Base-by-base conservation (phyloP, 2,888 invertebrate genomes). In the Notodonta ziczac region DNA sequence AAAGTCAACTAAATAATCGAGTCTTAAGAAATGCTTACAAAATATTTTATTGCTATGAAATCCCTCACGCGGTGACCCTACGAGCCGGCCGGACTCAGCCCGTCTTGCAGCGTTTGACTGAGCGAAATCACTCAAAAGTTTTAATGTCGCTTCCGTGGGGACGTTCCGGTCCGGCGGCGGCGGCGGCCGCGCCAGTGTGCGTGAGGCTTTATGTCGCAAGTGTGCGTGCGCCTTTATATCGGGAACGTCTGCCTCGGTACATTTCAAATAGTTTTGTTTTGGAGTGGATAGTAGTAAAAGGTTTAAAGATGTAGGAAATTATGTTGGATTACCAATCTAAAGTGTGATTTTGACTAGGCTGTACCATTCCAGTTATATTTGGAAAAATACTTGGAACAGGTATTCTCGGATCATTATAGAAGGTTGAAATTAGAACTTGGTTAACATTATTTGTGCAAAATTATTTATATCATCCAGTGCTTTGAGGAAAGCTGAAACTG, bases 51-150 rank as follows among this genome's bases (percentile, higher is more conserved):
- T 16, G 42, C 14, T 10, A 42, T 5, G 24, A 46, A 56, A 42
- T 24, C 16, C 24, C 10, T 6, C 61, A 58, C 66, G 70, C 65
- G 76, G 69, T 70, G 79, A 78, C 80, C 66, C 82, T 81, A 77
- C 73, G 62, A 72, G 69, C 69, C 69, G 57, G 73, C 81, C 81
- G 84, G 87, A 86, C 88, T 82, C 78, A 77, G 78, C 82, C 86
- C 89, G 89, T 90, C 90, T 90, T 89, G 87, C 88, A 83, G 85
- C 89, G 89, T 90, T 90, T 90, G 91, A 92, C 91, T 89, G 92
- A 91, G 89, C 90, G 89, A 89, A 92, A 92, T 92, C 92, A 92
- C 91, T 92, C 92, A 91, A 92, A 92, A 92, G 88, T 93, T 93
- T 93, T 92, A 92, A 93, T 91, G 89, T 89, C 86, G 88, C 85